These are phyloP conservation scores for Dinothrombium tinctorium DNA, from an alignment of 1,140 invertebrate species.

Conservation along the genomic window DNA sequence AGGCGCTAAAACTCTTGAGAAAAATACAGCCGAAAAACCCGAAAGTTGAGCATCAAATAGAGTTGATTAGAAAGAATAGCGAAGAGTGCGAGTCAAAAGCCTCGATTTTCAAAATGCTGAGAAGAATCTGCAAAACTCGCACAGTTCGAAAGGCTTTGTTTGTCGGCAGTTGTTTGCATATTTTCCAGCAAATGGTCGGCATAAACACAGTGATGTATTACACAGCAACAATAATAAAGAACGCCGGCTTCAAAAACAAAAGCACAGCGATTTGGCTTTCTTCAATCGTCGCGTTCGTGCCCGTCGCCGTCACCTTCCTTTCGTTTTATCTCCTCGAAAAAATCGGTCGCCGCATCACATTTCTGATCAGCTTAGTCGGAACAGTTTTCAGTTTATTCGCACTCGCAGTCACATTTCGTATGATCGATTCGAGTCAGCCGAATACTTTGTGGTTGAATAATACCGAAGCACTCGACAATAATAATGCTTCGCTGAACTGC, in stretches of 20 bases:
- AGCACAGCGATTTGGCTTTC: slow-evolving; percentile 34
- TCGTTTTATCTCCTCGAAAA: slow-evolving; percentile 33
- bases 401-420: slow-evolving; percentile 23
- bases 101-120: neutral
- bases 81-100: neutral
- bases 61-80: slow-evolving; percentile 18
- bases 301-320: slow-evolving; percentile 32
- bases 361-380: slow-evolving; percentile 27
- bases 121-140: neutral
- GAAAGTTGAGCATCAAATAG: slow-evolving; percentile 19
- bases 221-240: slow-evolving; percentile 34
- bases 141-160: slow-evolving; percentile 29
- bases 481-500: too few relatives aligned
- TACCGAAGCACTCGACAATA: neutral
- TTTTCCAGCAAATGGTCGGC: slow-evolving; percentile 33
- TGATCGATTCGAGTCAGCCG: slow-evolving; percentile 27
- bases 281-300: slow-evolving; percentile 27
- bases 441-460: too few relatives aligned
- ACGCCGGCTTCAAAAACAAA: slow-evolving; percentile 30
- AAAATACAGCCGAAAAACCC: slow-evolving; percentile 20
- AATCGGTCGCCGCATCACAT: slow-evolving; percentile 29
- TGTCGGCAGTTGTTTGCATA: slow-evolving; percentile 31
- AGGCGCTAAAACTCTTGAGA: slow-evolving; percentile 24
- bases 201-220: slow-evolving; percentile 38
- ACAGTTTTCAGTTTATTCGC: too few relatives aligned